These are phyloP conservation scores for Tetramorium simillimum DNA, from an alignment of 1,140 invertebrate species.

Conservation along the genomic window DNA sequence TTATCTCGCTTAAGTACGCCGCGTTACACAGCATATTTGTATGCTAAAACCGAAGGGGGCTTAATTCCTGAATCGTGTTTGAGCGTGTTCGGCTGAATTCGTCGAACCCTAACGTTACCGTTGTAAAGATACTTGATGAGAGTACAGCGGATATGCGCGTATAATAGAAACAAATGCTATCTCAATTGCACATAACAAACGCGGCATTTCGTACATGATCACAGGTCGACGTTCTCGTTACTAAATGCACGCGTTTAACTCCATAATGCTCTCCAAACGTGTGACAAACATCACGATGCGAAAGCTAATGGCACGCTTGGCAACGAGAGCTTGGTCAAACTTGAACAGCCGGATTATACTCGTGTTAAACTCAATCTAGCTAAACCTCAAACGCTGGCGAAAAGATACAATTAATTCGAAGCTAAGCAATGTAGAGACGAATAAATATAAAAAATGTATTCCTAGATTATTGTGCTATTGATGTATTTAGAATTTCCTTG, in stretches of 20 bases:
- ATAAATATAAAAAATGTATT: conserved; percentile 41
- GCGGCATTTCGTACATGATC: conserved; percentile 67
- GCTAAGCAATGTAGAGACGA: not conserved
- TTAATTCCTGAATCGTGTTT: conserved; percentile 49
- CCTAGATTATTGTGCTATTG: conserved; percentile 43
- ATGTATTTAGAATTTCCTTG: conserved; percentile 11
- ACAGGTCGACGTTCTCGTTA: conserved; percentile 62
- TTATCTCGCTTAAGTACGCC: conserved; percentile 53
- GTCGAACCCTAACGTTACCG: conserved; percentile 36
- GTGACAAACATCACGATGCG: not conserved
- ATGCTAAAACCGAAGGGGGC: conserved; percentile 8
- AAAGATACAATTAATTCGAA: conserved; percentile 13
- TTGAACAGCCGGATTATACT: conserved; percentile 58
- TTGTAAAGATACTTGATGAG: conserved; percentile 22
- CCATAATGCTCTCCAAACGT: conserved; percentile 19
- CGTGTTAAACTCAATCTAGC: not conserved
- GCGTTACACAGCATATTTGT: not conserved
- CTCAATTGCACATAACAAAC: conserved; percentile 69
- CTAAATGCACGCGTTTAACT: conserved; percentile 57
- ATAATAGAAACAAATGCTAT: conserved; percentile 52
- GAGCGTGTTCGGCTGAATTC: conserved; percentile 45
- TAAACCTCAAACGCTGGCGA: not conserved
- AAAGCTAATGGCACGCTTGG: conserved; percentile 2
- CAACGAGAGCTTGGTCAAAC: conserved; percentile 51
- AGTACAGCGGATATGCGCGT: conserved; percentile 6